Evolutionary conservation across 2,888 invertebrate species (phyloP), one percentile per base, ranked within the genome.

Genomic region (Lasioglossum morio): DNA sequence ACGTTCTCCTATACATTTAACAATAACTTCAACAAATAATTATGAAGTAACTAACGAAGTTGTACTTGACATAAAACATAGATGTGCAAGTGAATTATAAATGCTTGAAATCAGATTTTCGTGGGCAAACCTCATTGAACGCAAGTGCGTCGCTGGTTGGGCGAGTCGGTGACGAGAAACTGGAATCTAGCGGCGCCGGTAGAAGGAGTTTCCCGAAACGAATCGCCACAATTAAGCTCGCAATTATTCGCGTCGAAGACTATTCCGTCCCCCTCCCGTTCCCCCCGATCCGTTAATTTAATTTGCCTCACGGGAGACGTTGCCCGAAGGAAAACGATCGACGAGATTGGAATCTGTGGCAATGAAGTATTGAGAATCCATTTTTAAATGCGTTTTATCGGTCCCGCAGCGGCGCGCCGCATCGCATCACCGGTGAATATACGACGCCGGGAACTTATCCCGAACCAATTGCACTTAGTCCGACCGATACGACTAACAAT

Each of bases 191-290:
- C 73, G 66, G 37, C 57, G 34, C 66, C 43, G 43, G 37, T 14
- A 72, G 72, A 14, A 63, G 80, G 63, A 79, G 81, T 48, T 77
- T 66, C 69, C 40, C 80, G 89, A 87, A 88, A 90, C 88, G 89
- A 88, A 90, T 90, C 89, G 87, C 85, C 87, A 86, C 90, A 89
- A 90, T 90, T 90, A 90, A 89, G 88, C 86, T 82, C 86, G 89
- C 89, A 89, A 90, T 90, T 90, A 90, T 90, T 90, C 88, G 86
- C 77, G 72, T 27, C 85, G 87, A 87, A 90, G 87, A 90, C 90
- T 80, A n/a, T 70, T 70, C 40, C 40, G 77, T 60, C 57, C 74
- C 74, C 79, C 80, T 72, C 73, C 80, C 48, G 37, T n/a, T 37
- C n/a, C 40, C 40, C 34, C 37, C 2, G n/a, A 4, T 3, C 53